phyloP scores from a whole-genome alignment of 2,113 vertebrate species.

The Macaca nemestrina region DNA sequence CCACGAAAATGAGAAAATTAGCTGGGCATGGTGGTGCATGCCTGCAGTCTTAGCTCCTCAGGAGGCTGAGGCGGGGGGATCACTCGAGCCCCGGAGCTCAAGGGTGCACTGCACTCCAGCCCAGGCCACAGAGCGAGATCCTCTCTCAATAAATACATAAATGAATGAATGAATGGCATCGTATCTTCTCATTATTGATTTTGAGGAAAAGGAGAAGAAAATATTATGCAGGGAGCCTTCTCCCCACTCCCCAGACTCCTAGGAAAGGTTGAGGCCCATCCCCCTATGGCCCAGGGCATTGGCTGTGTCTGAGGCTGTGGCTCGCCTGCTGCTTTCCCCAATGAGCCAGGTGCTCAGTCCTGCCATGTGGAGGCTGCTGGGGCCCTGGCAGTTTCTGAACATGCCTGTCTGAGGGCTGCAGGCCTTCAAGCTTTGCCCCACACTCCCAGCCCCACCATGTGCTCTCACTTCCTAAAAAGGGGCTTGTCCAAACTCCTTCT shows the following conservation, averaged over 20 bases:
- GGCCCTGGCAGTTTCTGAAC: not conserved
- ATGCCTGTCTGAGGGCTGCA: too few species aligned
- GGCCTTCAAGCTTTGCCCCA: not conserved
- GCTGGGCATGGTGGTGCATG: too few species aligned
- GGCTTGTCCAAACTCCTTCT: not conserved
- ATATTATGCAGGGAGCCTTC: not conserved
- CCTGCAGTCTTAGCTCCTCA: too few species aligned
- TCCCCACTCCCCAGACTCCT: not conserved
- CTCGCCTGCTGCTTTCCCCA: not conserved
- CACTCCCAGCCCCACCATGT: fast-evolving
- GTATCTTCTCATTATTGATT: not conserved
- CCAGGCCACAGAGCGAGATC: too few species aligned
- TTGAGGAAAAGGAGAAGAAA: not conserved
- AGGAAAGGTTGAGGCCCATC: not conserved
- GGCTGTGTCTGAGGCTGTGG: not conserved
- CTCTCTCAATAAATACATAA: too few species aligned
- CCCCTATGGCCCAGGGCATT: not conserved
- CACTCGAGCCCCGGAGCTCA: too few species aligned
- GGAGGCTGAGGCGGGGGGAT: too few species aligned
- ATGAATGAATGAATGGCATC: not conserved
- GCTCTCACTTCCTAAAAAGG: not conserved
- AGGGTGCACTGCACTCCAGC: too few species aligned
- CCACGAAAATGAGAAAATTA: too few species aligned
- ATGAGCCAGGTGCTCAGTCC: fast-evolving
- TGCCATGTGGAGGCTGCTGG: not conserved